Conservation (phyloP, 2,113 vertebrate species). For the Pedionomus torquatus region DNA sequence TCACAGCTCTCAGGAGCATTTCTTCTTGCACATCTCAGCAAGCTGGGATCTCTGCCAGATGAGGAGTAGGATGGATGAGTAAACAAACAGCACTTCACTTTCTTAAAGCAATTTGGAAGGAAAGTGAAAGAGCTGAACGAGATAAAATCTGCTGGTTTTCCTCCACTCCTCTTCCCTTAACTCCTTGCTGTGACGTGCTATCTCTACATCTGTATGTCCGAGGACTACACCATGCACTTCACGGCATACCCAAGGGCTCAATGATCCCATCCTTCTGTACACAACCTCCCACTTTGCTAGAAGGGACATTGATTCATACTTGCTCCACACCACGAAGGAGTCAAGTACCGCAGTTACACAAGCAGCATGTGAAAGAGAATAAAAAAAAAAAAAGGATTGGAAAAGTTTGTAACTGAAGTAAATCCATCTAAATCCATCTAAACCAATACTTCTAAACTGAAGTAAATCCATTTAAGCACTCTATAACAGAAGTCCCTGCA, state of each 20-base stretch:
- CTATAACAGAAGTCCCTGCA: neutral
- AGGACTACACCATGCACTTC: neutral
- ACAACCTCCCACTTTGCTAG: neutral
- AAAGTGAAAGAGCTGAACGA: neutral
- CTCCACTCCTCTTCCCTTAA: neutral
- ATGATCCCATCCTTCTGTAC: neutral
- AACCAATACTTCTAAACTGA: neutral
- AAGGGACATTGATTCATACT: neutral
- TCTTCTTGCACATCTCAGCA: neutral
- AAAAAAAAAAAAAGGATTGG: rapidly evolving
- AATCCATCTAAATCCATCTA: neutral
- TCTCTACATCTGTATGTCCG: neutral
- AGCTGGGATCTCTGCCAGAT: constrained; percentile 29
- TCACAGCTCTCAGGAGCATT: neutral
- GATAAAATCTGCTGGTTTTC: neutral
- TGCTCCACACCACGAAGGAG: neutral
- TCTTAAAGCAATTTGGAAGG: neutral
- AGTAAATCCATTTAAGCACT: neutral
- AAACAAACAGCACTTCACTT: constrained; percentile 40
- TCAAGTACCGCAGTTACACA: neutral
- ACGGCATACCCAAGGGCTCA: neutral
- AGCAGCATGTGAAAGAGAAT: neutral
- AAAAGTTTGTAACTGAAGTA: neutral
- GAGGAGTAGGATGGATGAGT: neutral
- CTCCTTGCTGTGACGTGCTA: neutral